Evolutionary conservation across 2,888 invertebrate species (phyloP).

Genomic region (Habroteleia sp.): DNA sequence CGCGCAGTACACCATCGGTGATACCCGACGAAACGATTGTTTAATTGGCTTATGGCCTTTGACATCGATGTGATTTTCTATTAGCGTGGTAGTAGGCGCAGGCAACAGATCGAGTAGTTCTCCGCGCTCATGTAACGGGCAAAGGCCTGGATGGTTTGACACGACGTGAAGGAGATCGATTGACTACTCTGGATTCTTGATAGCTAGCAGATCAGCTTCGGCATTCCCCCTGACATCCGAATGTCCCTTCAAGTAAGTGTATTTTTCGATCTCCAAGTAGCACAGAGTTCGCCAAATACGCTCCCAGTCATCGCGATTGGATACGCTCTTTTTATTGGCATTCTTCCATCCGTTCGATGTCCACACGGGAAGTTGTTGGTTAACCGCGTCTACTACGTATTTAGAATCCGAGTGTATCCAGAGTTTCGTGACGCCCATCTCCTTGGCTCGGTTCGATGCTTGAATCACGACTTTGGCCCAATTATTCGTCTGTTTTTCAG

Average conservation of each 20-base stretch:
- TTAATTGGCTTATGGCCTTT: not conserved
- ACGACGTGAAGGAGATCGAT: too few species aligned
- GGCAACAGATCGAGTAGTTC: too few species aligned
- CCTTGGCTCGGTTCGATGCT: not conserved
- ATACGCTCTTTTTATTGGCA: not conserved
- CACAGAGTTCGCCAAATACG: not conserved
- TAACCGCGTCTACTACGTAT: not conserved
- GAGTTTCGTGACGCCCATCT: constrained; percentile 1
- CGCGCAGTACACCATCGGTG: not conserved
- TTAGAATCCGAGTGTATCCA: constrained; percentile 10
- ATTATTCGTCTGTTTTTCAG: constrained; percentile 4
- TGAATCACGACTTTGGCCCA: not conserved
- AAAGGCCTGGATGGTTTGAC: too few species aligned
- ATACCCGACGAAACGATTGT: not conserved
- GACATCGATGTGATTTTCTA: not conserved
- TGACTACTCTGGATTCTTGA: too few species aligned
- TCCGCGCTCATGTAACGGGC: too few species aligned
- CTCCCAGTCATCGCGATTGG: constrained; percentile 11
- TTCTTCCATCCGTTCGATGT: constrained; percentile 17
- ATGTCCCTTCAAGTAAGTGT: not conserved
- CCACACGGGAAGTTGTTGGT: not conserved
- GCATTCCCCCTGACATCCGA: not conserved
- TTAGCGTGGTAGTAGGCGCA: not conserved
- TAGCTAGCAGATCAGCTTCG: too few species aligned
- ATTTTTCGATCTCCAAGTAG: not conserved